Percentiles rank a stretch among this genome's conserved stretches.
Conservation (phyloP, 2,797 vertebrate genomes). For the Lateolabrax maculatus region DNA sequence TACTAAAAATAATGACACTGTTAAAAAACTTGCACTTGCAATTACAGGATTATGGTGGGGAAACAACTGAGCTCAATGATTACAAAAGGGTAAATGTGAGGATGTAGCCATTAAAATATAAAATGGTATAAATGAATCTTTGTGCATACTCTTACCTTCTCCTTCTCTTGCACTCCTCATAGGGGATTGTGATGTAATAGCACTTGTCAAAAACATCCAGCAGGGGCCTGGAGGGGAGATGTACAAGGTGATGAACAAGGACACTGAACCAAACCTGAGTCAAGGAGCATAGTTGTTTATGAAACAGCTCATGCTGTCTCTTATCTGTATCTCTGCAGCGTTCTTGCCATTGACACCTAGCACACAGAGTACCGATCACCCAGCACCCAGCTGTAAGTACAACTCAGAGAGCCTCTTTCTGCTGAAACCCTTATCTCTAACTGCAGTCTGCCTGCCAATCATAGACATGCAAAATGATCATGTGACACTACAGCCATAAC, state of each 20-base stretch:
- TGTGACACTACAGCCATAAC: background rate
- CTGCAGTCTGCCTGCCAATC: conserved; percentile 28
- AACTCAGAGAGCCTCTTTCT: conserved; percentile 47
- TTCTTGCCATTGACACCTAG: background rate
- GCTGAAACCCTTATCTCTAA: conserved; percentile 71
- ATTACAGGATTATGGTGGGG: background rate
- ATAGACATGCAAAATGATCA: background rate
- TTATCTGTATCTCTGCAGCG: conserved; percentile 59
- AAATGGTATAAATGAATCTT: background rate
- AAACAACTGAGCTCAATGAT: background rate
- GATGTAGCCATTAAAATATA: background rate
- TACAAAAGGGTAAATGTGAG: background rate
- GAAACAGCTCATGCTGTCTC: background rate
- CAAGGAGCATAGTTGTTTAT: conserved; percentile 13
- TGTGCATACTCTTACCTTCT: conserved; percentile 85
- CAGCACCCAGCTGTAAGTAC: background rate
- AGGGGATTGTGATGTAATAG: conserved; percentile 92
- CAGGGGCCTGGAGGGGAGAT: conserved; percentile 84
- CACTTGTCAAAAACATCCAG: conserved; percentile 87
- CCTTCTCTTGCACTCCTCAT: conserved; percentile 92
- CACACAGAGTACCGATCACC: background rate
- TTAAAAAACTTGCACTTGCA: background rate
- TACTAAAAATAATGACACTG: conserved; percentile 79
- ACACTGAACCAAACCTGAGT: background rate
- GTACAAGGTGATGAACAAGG: conserved; percentile 8